Evolutionary conservation across 2,888 invertebrate genomes (phyloP).

Genomic region (Leptopilina drosophilae): DNA sequence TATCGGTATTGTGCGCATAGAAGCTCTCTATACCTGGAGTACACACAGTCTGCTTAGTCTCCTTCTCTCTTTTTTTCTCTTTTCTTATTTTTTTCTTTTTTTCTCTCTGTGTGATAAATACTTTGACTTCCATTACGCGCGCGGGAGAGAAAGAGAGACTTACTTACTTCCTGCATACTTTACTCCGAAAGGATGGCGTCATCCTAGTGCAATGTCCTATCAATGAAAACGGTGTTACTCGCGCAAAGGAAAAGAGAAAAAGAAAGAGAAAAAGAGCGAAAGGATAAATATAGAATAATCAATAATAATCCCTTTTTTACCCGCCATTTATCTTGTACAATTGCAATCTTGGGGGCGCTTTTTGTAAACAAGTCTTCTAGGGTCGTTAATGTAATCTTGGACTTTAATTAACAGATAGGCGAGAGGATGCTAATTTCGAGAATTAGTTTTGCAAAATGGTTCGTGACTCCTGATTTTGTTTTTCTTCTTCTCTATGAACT

Average conservation of each 20-base stretch:
- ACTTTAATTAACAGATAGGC: constrained; percentile 8
- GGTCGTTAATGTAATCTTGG: constrained; percentile 25
- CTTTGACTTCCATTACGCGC: constrained; percentile 52
- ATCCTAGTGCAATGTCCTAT: constrained; percentile 40
- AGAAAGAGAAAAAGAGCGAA: too few species aligned
- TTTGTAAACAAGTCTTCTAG: neutral
- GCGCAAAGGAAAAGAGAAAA: too few species aligned
- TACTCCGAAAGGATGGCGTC: constrained; percentile 26
- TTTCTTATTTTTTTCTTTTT: too few species aligned
- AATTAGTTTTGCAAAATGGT: constrained; percentile 18
- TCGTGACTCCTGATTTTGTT: neutral
- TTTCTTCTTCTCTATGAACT: too few species aligned
- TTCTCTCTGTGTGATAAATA: constrained; percentile 48
- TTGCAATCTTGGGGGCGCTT: neutral
- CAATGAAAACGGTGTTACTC: constrained; percentile 33
- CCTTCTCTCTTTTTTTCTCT: too few species aligned
- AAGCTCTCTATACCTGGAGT: constrained; percentile 29
- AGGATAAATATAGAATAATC: constrained; percentile 31
- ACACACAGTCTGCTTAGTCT: neutral
- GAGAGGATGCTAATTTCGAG: constrained; percentile 2
- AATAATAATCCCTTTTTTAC: neutral
- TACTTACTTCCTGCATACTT: constrained; percentile 50
- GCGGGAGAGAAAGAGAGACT: constrained; percentile 32
- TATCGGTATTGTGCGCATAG: constrained; percentile 49
- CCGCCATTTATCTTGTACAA: neutral